phyloP scores from a whole-genome alignment of 2,888 invertebrate genomes.

The Cetonia aurata region DNA sequence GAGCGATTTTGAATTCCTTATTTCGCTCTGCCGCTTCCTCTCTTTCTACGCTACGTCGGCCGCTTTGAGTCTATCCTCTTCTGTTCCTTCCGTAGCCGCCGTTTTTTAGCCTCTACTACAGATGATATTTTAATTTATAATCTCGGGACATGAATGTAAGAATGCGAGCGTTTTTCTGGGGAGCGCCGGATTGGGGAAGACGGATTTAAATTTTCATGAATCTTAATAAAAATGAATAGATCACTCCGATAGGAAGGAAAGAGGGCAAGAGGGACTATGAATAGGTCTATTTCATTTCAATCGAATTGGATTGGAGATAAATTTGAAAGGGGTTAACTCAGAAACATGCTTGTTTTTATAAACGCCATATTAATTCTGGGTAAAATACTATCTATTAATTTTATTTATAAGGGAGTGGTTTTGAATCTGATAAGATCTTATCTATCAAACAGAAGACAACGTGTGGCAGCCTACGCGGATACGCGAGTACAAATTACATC shows the following conservation, averaged over 20 bases:
- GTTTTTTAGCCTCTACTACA: slow-evolving; percentile 11
- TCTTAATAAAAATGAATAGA: slow-evolving; percentile 45
- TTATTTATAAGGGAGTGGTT: no score
- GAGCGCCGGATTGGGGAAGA: slow-evolving; percentile 10
- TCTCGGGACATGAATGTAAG: slow-evolving; percentile 45
- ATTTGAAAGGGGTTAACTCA: no score
- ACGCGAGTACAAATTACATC: no score
- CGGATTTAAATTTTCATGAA: slow-evolving; percentile 46
- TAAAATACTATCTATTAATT: no score
- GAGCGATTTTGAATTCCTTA: slow-evolving; percentile 45
- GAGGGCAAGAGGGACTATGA: not conserved
- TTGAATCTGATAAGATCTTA: no score
- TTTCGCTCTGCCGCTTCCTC: slow-evolving; percentile 6
- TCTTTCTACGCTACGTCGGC: not conserved
- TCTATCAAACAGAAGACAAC: no score
- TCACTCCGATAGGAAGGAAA: slow-evolving; percentile 14
- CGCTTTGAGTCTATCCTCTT: not conserved
- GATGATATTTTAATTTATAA: slow-evolving; percentile 49
- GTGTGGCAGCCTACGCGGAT: no score
- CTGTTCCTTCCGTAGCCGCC: slow-evolving; percentile 5
- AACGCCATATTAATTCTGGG: no score
- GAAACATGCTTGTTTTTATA: no score
- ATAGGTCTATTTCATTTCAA: slow-evolving; percentile 17
- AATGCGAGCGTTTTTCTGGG: slow-evolving; percentile 33
- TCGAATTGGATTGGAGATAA: not conserved